Evolutionary conservation across 2,797 vertebrate genomes (phyloP).

Genomic region (Poecile montanus): DNA sequence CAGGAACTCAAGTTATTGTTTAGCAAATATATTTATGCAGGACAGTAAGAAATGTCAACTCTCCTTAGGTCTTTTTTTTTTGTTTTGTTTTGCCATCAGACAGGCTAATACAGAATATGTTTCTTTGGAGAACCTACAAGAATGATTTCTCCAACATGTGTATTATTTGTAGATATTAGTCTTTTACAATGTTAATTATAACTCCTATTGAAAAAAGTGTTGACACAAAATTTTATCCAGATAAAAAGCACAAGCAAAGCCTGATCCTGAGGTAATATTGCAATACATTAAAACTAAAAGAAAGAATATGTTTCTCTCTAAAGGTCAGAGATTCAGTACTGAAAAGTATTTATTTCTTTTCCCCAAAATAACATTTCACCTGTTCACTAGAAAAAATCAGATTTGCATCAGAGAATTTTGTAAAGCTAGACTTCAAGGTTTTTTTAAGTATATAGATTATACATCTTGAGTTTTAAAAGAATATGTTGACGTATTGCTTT

Average conservation of each 20-base stretch:
- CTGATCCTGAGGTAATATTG: not conserved
- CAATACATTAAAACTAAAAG: not conserved
- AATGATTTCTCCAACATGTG: not conserved
- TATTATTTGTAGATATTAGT: not conserved
- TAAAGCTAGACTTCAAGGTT: not conserved
- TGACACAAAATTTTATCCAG: not conserved
- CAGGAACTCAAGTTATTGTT: not conserved
- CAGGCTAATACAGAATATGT: not conserved
- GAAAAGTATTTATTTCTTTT: not conserved
- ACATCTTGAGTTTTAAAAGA: not conserved
- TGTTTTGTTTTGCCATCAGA: too few relatives aligned
- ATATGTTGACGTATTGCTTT: not conserved
- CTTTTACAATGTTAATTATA: not conserved
- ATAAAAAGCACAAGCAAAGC: not conserved
- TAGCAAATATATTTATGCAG: not conserved
- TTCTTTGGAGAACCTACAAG: not conserved
- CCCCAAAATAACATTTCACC: not conserved
- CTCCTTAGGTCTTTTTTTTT: not conserved
- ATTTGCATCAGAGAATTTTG: not conserved
- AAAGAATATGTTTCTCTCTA: not conserved
- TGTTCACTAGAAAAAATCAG: not conserved
- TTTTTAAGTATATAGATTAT: not conserved
- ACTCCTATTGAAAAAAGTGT: not conserved
- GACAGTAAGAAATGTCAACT: not conserved
- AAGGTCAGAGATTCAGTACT: not conserved